Evolutionary conservation across 1,140 invertebrate species (phyloP), one percentile per base, ranked within the genome.

Genomic region (Telenomus remus): DNA sequence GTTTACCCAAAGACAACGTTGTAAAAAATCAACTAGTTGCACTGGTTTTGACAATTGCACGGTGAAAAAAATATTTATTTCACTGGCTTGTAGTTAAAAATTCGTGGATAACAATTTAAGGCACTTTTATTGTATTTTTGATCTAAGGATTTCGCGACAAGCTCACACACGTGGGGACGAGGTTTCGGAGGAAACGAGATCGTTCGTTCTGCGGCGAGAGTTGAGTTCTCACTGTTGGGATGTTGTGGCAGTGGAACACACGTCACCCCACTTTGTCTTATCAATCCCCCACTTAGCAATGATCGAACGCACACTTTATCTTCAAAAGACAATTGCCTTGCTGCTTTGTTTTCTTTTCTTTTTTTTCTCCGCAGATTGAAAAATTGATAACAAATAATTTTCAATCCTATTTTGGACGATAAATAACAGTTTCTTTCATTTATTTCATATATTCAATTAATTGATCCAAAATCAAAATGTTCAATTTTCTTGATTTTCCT

Each of bases 281-380:
- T 70, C 66, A 70, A 70, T 54, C 37, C 66, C 55, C 66, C 56
- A 54, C 66, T 55, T 61, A 55, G 56, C 55, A 56, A 55, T 54
- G 34, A 54, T 60, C 65, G 50, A 60, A 53, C 65, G 49, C 65
- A 47, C 14, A 42, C 37, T 69, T 55, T 49, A 49, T 49, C 47
- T 49, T 27, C 13, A 15, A 13, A 27, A 43, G 34, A 19, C 55
- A 37, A 14, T 16, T 34, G n/a, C 8, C 37, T 39, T n/a, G 8
- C 8, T 39, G 37, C n/a, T 11, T 39, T 39, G n/a, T 39, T 39
- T n/a, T 9, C 37, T 11, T 39, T 39, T 39, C n/a, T 9, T 39
- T 39, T 39, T 3, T 9, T 39, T 9, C 9, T 39, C n/a, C 37
- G 9, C 55, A 19, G 16, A 27, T 27, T 1, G 19, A 27, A 27